Evolutionary conservation across 2,797 vertebrate genomes (phyloP).

Genomic region (Peromyscus melanophrys): DNA sequence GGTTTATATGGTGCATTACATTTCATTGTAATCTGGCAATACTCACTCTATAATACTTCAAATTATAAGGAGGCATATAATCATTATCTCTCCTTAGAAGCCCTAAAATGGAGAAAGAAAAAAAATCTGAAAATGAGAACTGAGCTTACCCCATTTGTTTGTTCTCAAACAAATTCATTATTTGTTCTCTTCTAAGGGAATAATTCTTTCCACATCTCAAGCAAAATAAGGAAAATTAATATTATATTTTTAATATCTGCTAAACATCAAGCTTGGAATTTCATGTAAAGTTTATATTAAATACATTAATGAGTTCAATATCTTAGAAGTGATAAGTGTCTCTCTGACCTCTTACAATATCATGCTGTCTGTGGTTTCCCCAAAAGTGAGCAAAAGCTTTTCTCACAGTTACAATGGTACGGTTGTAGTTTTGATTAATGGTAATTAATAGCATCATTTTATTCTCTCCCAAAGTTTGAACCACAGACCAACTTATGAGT

Average conservation of each 20-base stretch:
- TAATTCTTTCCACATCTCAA: background rate
- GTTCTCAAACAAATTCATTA: background rate
- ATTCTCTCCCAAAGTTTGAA: conserved; percentile 35
- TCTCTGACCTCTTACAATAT: background rate
- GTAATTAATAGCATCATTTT: background rate
- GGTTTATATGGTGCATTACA: background rate
- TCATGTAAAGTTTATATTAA: conserved; percentile 15
- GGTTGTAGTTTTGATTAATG: background rate
- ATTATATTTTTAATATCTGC: background rate
- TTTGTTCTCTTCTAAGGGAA: background rate
- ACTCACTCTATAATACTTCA: background rate
- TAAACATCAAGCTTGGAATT: background rate
- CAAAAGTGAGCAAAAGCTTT: background rate
- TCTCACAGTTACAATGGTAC: background rate
- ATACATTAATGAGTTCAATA: background rate
- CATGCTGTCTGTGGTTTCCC: background rate
- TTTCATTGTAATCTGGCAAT: background rate
- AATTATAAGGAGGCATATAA: background rate
- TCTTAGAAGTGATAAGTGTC: background rate
- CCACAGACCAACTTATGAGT: conserved; percentile 33
- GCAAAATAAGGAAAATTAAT: conserved; percentile 5
- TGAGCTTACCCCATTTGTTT: background rate
- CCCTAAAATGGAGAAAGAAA: background rate
- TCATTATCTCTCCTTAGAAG: conserved; percentile 1
- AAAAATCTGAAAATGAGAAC: conserved; percentile 45